These are phyloP conservation scores for Rostratula benghalensis DNA, from an alignment of 2,113 vertebrate species.

Conservation along the genomic window DNA sequence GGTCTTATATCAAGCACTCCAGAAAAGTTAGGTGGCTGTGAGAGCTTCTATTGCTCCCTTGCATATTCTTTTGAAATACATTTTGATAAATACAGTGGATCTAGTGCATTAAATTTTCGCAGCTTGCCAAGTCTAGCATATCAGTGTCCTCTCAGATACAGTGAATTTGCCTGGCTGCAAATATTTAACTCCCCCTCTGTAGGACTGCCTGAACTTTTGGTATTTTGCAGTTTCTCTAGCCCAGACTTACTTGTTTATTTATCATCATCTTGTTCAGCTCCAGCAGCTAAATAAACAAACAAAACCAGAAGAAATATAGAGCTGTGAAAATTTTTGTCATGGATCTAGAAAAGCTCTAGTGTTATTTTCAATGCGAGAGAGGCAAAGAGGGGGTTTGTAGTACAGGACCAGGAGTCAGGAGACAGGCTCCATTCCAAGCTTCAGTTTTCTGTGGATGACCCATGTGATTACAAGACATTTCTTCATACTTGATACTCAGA, in stretches of 20 bases:
- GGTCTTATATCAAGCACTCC: not conserved
- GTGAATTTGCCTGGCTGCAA: not conserved
- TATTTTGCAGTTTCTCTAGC: not conserved
- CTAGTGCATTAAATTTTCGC: not conserved
- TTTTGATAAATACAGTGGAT: not conserved
- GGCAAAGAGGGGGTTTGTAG: not conserved
- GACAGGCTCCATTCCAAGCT: not conserved
- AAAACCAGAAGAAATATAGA: not conserved
- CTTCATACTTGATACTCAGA: not conserved
- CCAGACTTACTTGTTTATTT: not conserved
- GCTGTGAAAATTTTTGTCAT: not conserved
- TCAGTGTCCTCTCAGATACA: not conserved
- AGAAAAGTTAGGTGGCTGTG: not conserved
- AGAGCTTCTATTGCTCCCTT: not conserved
- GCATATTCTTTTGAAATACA: not conserved
- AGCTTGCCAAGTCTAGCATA: not conserved
- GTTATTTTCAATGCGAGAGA: not conserved
- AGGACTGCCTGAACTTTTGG: not conserved
- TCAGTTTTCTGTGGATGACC: not conserved
- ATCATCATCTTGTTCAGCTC: fast-evolving
- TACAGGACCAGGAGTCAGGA: not conserved
- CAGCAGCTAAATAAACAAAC: not conserved
- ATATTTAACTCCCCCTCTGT: not conserved
- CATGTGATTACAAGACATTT: not conserved
- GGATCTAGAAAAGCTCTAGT: not conserved